These are phyloP conservation scores for Terrapene triunguis DNA, from an alignment of 2,113 vertebrate species.

Conservation along the genomic window DNA sequence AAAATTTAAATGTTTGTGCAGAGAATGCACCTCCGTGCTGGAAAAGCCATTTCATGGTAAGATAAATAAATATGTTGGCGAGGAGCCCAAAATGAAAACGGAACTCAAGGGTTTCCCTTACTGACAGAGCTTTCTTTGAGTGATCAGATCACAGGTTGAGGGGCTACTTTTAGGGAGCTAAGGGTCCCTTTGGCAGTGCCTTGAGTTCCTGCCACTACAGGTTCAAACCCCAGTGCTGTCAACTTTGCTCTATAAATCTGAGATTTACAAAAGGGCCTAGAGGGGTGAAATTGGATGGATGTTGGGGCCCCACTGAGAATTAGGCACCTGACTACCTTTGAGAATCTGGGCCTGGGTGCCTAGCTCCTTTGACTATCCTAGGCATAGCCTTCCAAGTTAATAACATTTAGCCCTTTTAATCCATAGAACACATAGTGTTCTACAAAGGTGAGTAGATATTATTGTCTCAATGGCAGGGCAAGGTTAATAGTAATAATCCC, in stretches of 20 bases:
- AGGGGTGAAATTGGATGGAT: neutral
- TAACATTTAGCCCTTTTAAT: fast-evolving
- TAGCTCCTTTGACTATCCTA: neutral
- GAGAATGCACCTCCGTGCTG: conserved; percentile 32
- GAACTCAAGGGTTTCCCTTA: neutral
- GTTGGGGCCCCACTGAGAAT: too few relatives aligned
- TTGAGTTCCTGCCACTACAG: neutral
- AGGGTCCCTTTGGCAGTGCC: neutral
- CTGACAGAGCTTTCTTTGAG: neutral
- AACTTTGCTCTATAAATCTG: neutral
- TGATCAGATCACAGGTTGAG: neutral
- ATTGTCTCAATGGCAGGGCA: neutral
- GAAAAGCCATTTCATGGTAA: conserved; percentile 5
- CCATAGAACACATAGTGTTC: fast-evolving
- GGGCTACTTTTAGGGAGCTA: neutral
- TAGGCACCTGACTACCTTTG: neutral
- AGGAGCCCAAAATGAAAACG: neutral
- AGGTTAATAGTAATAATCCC: neutral
- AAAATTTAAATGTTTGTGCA: neutral
- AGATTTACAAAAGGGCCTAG: neutral
- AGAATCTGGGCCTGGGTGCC: neutral
- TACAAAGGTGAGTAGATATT: fast-evolving
- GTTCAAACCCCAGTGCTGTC: neutral
- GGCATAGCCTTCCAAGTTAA: fast-evolving
- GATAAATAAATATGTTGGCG: neutral